Conservation (phyloP, 1,140 invertebrate genomes). For the Physella acuta region DNA sequence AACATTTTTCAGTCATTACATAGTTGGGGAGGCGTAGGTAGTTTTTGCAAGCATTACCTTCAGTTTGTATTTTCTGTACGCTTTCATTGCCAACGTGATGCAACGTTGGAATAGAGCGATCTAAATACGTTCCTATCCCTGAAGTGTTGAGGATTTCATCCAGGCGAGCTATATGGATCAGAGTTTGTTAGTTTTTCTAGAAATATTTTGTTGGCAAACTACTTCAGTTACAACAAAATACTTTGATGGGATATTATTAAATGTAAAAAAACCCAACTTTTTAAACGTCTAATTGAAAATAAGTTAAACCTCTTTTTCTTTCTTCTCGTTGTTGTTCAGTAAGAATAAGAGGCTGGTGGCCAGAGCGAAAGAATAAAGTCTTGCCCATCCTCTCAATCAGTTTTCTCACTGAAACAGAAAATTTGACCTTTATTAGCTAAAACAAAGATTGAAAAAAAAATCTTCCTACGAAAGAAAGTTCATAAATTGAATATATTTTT, state of each 20-base stretch:
- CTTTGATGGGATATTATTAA: too few species aligned
- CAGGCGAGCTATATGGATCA: conserved; percentile 44
- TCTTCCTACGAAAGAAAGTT: too few species aligned
- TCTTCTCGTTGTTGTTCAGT: conserved; percentile 61
- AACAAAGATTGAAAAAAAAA: too few species aligned
- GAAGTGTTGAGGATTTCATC: conserved; percentile 44
- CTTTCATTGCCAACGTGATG: conserved; percentile 43
- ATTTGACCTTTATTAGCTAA: background rate
- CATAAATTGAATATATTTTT: too few species aligned
- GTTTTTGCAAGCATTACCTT: too few species aligned
- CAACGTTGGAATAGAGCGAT: conserved; percentile 41
- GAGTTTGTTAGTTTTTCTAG: too few species aligned
- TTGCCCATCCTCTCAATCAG: conserved; percentile 62
- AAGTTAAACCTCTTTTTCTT: conserved; percentile 58
- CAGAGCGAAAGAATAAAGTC: conserved; percentile 62
- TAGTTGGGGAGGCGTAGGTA: too few species aligned
- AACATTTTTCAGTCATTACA: too few species aligned
- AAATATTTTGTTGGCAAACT: too few species aligned
- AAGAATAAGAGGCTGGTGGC: conserved; percentile 60
- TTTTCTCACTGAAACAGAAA: conserved; percentile 46
- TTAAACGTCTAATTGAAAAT: too few species aligned
- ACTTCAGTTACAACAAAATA: too few species aligned
- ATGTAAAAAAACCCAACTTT: too few species aligned
- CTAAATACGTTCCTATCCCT: conserved; percentile 36
- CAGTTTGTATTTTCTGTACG: conserved; percentile 11